A percentile compares a stretch with the other conserved stretches of the same genome.
These are phyloP conservation scores for Neotragus moschatus DNA, from an alignment of 2,113 vertebrate species.

Conservation along the genomic window DNA sequence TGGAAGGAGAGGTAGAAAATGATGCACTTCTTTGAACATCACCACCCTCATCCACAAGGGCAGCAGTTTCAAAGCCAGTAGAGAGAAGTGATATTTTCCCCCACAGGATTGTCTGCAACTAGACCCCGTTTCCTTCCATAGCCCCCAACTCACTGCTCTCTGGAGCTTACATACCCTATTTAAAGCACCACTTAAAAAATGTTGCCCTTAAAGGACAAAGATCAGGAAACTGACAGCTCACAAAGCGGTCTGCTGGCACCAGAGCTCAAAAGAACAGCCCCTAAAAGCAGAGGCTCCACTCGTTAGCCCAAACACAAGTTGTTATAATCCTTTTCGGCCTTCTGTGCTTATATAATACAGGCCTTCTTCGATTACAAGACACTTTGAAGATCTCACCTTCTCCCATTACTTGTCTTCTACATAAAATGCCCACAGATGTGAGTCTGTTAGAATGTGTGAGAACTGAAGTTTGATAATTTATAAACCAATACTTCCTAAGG, in stretches of 20 bases:
- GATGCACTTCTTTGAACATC: not conserved
- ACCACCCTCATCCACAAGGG: not conserved
- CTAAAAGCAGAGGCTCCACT: slow-evolving; percentile 61
- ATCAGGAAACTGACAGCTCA: slow-evolving; percentile 67
- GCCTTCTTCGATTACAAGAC: slow-evolving; percentile 82
- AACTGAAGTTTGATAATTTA: slow-evolving; percentile 78
- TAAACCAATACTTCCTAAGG: slow-evolving; percentile 76
- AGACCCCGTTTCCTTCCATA: not conserved
- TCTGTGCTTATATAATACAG: slow-evolving; percentile 77
- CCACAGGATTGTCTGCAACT: not conserved
- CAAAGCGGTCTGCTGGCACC: slow-evolving; percentile 65
- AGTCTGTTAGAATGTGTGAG: slow-evolving; percentile 76
- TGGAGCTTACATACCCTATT: not conserved
- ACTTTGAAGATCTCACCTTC: slow-evolving; percentile 87
- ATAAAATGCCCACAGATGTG: slow-evolving; percentile 84
- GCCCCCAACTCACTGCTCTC: not conserved
- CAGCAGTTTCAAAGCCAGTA: not conserved
- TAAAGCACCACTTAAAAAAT: slow-evolving; percentile 38
- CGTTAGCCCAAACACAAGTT: slow-evolving; percentile 74
- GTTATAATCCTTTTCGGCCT: slow-evolving; percentile 80
- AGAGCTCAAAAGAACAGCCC: slow-evolving; percentile 54
- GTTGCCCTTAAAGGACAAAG: not conserved
- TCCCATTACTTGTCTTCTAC: slow-evolving; percentile 85
- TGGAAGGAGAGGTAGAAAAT: not conserved
- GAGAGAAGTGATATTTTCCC: not conserved